phyloP scores from a whole-genome alignment of 2,797 vertebrate species.

The Lepilemur septentrionalis region DNA sequence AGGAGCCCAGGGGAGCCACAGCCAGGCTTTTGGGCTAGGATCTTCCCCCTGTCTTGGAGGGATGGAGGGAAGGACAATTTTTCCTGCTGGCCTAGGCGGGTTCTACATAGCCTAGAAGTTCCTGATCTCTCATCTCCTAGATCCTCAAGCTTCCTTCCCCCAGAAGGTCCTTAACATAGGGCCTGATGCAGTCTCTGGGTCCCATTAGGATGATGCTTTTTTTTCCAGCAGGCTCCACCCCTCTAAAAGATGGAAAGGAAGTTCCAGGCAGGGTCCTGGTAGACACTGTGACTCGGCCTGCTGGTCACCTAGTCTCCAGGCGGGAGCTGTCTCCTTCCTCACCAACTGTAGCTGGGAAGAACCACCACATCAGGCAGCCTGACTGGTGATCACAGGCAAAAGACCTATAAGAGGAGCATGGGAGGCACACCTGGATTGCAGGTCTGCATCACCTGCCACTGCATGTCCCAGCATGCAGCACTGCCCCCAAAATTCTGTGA shows the following conservation, averaged over 20 bases:
- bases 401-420: neutral
- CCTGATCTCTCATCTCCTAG: neutral
- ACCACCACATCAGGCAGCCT: accelerated
- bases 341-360: neutral
- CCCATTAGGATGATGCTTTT: neutral
- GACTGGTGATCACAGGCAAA: neutral
- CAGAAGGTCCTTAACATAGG: neutral
- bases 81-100: neutral
- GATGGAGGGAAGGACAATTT: neutral
- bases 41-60: neutral
- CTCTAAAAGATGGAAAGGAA: neutral
- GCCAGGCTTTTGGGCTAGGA: neutral
- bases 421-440: too few species aligned
- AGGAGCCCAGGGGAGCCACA: neutral
- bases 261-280: neutral
- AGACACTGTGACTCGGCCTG: accelerated
- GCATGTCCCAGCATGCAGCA: neutral
- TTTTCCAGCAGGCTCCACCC: accelerated
- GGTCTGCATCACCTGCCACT: too few species aligned
- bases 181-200: neutral
- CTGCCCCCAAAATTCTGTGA: neutral
- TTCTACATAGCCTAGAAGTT: accelerated
- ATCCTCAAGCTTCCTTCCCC: neutral
- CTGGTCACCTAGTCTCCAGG: neutral
- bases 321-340: neutral